A percentile compares a stretch with the other conserved stretches of the same genome.
Evolutionary conservation across 2,888 invertebrate species (phyloP).

Genomic region (Erebia palarica): DNA sequence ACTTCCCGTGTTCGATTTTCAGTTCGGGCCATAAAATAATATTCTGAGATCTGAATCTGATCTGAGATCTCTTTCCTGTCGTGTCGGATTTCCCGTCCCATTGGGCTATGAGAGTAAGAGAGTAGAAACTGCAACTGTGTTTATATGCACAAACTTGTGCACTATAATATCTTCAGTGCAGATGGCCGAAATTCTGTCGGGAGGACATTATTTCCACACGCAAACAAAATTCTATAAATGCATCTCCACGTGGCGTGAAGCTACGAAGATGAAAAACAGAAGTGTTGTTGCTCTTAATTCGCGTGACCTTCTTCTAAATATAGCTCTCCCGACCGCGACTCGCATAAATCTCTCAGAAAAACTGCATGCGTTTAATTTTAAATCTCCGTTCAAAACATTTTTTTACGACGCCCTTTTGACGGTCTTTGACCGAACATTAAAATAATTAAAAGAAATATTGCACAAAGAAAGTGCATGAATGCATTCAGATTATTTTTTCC

Average conservation of each 20-base stretch:
- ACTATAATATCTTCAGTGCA: too few relatives aligned
- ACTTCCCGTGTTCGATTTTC: too few relatives aligned
- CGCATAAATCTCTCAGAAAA: slow-evolving; percentile 12
- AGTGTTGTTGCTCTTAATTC: slow-evolving; percentile 23
- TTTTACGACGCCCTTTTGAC: not conserved
- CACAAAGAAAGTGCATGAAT: not conserved
- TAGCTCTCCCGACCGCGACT: slow-evolving; percentile 2
- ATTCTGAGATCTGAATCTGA: too few relatives aligned
- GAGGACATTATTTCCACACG: too few relatives aligned
- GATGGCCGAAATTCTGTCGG: too few relatives aligned
- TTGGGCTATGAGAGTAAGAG: too few relatives aligned
- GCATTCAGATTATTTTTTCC: not conserved
- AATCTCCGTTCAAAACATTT: slow-evolving; percentile 16
- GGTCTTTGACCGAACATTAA: not conserved
- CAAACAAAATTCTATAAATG: not conserved
- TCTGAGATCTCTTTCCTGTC: too few relatives aligned
- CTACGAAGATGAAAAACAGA: slow-evolving; percentile 8
- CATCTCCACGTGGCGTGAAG: not conserved
- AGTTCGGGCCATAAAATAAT: too few relatives aligned
- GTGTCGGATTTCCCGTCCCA: too few relatives aligned
- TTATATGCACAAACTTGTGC: too few relatives aligned
- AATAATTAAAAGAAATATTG: not conserved
- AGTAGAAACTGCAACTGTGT: too few relatives aligned
- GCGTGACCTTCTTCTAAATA: slow-evolving; percentile 22
- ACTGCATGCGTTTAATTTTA: slow-evolving; percentile 11